Percentiles rank a stretch among this genome's conserved stretches.
phyloP scores from a whole-genome alignment of 1,140 invertebrate genomes.

The Euura lappo region DNA sequence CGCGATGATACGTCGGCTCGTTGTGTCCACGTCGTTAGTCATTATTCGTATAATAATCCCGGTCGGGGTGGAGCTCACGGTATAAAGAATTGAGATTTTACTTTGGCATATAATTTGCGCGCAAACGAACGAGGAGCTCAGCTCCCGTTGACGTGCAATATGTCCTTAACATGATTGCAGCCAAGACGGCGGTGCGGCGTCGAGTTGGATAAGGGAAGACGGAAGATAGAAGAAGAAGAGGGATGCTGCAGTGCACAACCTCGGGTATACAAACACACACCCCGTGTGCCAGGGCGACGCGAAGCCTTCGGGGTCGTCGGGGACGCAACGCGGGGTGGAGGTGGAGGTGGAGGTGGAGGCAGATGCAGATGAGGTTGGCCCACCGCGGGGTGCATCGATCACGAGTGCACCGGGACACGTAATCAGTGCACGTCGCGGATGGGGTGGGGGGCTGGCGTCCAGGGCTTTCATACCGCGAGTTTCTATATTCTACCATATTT shows the following conservation, averaged over 20 bases:
- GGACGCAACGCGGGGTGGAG: background rate
- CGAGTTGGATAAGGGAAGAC: conserved; percentile 27
- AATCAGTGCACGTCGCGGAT: conserved; percentile 43
- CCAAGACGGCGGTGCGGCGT: conserved; percentile 42
- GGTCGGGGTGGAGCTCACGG: background rate
- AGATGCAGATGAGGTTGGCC: conserved; percentile 53
- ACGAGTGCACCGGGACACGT: conserved; percentile 39
- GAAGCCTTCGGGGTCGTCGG: background rate
- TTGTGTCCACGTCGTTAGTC: conserved; percentile 36
- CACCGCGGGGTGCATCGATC: conserved; percentile 49
- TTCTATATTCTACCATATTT: conserved; percentile 22
- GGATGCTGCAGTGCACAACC: no score
- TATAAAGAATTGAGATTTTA: conserved; percentile 45
- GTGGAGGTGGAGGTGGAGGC: conserved; percentile 12
- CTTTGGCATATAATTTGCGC: conserved; percentile 60
- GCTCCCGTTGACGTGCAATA: conserved; percentile 57
- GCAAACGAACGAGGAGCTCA: conserved; percentile 54
- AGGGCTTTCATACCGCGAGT: conserved; percentile 17
- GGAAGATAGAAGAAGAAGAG: no score
- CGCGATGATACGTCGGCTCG: no score
- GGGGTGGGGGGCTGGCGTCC: conserved; percentile 17
- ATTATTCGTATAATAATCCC: conserved; percentile 34
- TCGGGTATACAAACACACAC: no score
- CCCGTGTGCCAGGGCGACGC: background rate
- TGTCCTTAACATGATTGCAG: conserved; percentile 55